phyloP scores from a whole-genome alignment of 2,888 invertebrate genomes.

The Drosophila algonquin region DNA sequence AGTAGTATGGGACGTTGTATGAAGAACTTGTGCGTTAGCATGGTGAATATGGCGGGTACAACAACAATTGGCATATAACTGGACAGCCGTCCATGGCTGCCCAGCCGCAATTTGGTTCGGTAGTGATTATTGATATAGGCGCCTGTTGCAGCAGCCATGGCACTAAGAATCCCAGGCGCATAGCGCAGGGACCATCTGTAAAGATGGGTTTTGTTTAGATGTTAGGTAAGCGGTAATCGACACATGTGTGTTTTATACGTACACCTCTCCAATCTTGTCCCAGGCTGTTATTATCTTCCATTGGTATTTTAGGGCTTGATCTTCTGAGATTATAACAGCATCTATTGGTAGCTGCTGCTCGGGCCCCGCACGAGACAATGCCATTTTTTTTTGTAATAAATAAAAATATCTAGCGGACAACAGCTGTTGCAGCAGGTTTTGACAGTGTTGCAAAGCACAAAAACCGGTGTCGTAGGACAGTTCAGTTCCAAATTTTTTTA shows the following conservation, averaged over 20 bases:
- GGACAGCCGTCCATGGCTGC: slow-evolving; percentile 86
- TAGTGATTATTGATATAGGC: slow-evolving; percentile 87
- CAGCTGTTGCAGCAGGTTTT: slow-evolving; percentile 2
- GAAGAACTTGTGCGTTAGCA: slow-evolving; percentile 86
- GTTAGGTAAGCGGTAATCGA: slow-evolving; percentile 37
- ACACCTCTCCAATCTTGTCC: slow-evolving; percentile 87
- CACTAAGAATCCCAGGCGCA: slow-evolving; percentile 85
- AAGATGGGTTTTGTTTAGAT: slow-evolving; percentile 4
- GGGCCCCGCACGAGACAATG: slow-evolving; percentile 84
- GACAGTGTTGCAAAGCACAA: slow-evolving; percentile 9
- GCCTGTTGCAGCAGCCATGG: slow-evolving; percentile 85
- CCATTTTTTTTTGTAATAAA: slow-evolving; percentile 84
- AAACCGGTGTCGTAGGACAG: slow-evolving; percentile 9
- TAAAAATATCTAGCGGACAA: slow-evolving; percentile 11
- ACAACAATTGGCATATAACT: slow-evolving; percentile 87
- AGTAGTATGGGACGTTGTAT: slow-evolving; percentile 86
- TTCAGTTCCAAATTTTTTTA: neutral
- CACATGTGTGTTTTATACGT: slow-evolving; percentile 49
- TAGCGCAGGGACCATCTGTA: slow-evolving; percentile 86
- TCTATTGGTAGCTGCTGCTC: slow-evolving; percentile 86
- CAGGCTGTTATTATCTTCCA: slow-evolving; percentile 86
- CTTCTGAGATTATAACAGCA: slow-evolving; percentile 86
- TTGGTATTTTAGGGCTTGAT: slow-evolving; percentile 86
- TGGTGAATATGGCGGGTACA: slow-evolving; percentile 86
- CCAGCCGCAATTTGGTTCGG: slow-evolving; percentile 87